Evolutionary conservation across 2,797 vertebrate species (phyloP).

Genomic region (Carapus acus): DNA sequence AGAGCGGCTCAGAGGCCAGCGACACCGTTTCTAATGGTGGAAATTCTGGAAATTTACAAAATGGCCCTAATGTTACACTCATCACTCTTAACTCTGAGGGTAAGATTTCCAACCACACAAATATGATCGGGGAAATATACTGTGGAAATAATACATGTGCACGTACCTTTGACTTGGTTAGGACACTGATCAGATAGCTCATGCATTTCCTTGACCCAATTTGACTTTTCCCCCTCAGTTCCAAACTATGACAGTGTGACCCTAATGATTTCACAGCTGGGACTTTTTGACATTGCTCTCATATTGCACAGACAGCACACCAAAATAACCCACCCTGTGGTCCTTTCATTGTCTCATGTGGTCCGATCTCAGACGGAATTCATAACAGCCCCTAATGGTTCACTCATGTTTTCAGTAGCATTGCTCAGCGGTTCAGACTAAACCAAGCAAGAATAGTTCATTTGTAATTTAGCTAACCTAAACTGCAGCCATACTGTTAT

Average conservation of each 20-base stretch:
- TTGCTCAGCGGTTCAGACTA: constrained; percentile 22
- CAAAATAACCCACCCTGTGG: constrained; percentile 11
- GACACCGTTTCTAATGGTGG: constrained; percentile 91
- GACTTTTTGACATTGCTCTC: constrained; percentile 18
- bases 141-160: too few species aligned
- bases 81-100: constrained; percentile 98
- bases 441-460: constrained; percentile 15
- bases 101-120: constrained; percentile 45
- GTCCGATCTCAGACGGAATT: constrained; percentile 7
- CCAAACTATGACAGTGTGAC: too few species aligned
- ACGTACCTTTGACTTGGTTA: too few species aligned
- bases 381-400: constrained; percentile 1
- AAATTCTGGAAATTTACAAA: constrained; percentile 75
- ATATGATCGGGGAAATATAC: not conserved
- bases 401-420: constrained; percentile 7
- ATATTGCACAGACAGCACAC: constrained; percentile 8
- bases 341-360: constrained; percentile 10
- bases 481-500: constrained; percentile 38
- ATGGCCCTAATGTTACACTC: constrained; percentile 91
- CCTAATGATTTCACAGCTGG: not conserved
- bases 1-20: constrained; percentile 95
- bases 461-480: constrained; percentile 34
- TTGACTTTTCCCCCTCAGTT: too few species aligned
- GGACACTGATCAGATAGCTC: too few species aligned
- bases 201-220: too few species aligned